phyloP scores from a whole-genome alignment of 2,113 vertebrate species.

The Hippocampus barbouri region DNA sequence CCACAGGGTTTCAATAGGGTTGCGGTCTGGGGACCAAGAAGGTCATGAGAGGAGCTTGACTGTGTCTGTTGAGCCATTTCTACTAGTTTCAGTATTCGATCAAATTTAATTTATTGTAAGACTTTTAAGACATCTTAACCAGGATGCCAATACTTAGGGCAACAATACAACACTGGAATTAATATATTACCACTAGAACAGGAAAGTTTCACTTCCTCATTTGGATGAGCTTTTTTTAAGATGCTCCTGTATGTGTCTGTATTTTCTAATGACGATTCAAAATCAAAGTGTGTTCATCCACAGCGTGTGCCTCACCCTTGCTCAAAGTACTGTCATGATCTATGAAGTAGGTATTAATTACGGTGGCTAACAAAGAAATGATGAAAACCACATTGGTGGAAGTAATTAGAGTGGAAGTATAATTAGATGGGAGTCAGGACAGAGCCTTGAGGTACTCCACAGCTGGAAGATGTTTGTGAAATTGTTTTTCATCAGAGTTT shows the following conservation, averaged over 20 bases:
- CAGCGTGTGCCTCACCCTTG: background rate
- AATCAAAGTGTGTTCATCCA: background rate
- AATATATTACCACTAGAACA: too few species aligned
- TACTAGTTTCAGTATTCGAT: too few species aligned
- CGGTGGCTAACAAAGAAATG: background rate
- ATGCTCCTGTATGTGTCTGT: too few species aligned
- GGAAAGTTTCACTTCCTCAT: background rate
- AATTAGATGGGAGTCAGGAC: background rate
- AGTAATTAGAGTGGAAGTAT: background rate
- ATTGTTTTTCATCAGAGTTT: background rate
- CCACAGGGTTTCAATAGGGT: too few species aligned
- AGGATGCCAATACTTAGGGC: too few species aligned
- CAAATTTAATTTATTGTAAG: too few species aligned
- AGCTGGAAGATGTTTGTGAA: background rate
- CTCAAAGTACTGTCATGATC: background rate
- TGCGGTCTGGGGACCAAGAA: too few species aligned
- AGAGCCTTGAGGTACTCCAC: background rate
- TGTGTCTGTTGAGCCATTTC: too few species aligned
- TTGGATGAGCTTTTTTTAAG: background rate
- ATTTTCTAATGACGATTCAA: background rate
- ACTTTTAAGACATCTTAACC: too few species aligned
- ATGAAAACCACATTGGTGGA: background rate
- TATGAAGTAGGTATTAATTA: background rate
- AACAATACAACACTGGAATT: too few species aligned
- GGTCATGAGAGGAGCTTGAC: too few species aligned